A percentile compares a stretch with the other conserved stretches of the same genome.
Conservation (phyloP, 2,113 vertebrate genomes). For the Jacana jacana region DNA sequence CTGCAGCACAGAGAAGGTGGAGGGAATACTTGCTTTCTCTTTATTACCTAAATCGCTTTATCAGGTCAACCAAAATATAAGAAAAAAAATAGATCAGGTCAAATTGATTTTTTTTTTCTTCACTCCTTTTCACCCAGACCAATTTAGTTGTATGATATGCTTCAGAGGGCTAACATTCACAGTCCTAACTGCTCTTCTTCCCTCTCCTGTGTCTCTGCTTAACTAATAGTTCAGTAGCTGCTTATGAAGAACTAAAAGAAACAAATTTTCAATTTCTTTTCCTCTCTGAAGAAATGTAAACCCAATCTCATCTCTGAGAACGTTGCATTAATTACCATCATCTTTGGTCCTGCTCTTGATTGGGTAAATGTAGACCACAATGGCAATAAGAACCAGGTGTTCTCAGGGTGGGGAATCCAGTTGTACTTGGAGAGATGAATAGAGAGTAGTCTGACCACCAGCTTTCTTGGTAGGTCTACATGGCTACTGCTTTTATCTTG, state of each 20-base stretch:
- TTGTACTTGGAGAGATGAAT: neutral
- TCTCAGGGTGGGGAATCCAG: neutral
- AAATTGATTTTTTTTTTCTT: neutral
- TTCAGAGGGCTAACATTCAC: neutral
- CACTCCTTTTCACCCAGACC: neutral
- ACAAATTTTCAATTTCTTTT: neutral
- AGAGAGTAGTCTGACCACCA: fast-evolving
- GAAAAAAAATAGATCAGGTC: neutral
- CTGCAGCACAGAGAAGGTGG: neutral
- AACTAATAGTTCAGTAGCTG: neutral
- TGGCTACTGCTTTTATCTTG: fast-evolving
- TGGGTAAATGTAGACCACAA: neutral
- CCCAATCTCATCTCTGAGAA: neutral
- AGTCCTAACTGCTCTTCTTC: neutral
- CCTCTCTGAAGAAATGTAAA: neutral
- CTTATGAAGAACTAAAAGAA: neutral
- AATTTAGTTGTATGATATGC: neutral
- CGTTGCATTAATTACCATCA: neutral
- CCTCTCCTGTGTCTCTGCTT: neutral
- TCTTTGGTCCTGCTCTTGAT: neutral
- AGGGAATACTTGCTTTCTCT: neutral
- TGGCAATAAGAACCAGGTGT: neutral
- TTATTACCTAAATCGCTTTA: neutral
- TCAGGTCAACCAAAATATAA: neutral
- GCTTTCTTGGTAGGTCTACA: fast-evolving